These are phyloP conservation scores for Ectobius pallidus DNA, from an alignment of 2,888 invertebrate genomes.

Conservation along the genomic window DNA sequence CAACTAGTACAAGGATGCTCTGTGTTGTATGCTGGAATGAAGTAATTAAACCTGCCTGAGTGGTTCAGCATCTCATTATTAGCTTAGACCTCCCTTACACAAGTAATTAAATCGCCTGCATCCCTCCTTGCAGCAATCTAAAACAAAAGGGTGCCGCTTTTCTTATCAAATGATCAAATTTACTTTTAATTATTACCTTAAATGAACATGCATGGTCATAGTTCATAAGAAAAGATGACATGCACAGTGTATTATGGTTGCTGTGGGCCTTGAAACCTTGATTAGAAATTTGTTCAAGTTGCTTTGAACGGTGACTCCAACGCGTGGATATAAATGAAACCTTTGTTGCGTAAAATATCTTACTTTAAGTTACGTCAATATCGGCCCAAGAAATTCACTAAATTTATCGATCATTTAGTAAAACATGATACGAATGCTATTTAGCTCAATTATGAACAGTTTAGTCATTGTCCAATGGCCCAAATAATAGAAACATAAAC, in stretches of 20 bases:
- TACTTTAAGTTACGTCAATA: no score
- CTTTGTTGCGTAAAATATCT: no score
- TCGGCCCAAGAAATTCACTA: no score
- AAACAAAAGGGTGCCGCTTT: neutral
- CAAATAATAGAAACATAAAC: no score
- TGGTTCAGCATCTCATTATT: neutral
- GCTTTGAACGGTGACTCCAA: neutral
- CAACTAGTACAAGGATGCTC: no score
- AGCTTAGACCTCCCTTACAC: neutral
- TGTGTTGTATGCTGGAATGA: no score
- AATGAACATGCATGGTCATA: conserved; percentile 4
- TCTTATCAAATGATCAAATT: neutral
- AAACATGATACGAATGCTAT: no score
- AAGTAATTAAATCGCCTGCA: neutral
- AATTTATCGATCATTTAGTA: no score
- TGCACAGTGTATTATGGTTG: neutral
- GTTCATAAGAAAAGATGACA: conserved; percentile 5
- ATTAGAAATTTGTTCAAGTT: neutral
- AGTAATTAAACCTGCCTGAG: neutral
- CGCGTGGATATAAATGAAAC: no score
- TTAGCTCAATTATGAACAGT: no score
- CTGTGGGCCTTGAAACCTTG: neutral
- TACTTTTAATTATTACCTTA: conserved; percentile 5
- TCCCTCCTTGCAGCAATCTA: neutral
- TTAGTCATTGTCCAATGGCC: no score